Evolutionary conservation across 2,888 invertebrate species (phyloP).

Genomic region (Dynastes tityus): DNA sequence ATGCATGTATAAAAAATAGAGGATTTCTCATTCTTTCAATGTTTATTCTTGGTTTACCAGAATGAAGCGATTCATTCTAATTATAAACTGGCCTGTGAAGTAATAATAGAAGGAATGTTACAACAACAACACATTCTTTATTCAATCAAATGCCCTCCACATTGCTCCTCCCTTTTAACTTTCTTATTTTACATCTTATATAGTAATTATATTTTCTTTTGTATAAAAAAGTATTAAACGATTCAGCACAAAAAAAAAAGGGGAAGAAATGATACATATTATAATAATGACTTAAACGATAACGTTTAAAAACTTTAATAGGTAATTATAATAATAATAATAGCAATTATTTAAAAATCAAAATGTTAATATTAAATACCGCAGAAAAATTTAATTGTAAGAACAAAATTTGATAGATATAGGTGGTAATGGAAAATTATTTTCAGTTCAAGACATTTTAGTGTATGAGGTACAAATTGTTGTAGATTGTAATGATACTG

Average conservation of each 20-base stretch:
- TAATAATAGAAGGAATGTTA: conserved; percentile 55
- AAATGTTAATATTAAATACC: conserved; percentile 16
- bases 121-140: conserved; percentile 46
- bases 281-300: conserved; percentile 19
- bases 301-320: conserved; percentile 23
- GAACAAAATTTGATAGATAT: too few species aligned
- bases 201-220: conserved; percentile 9
- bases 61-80: conserved; percentile 56
- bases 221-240: conserved; percentile 39
- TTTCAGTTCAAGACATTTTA: too few species aligned
- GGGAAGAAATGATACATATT: conserved; percentile 2
- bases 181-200: background rate
- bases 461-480: too few species aligned
- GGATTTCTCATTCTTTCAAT: conserved; percentile 44
- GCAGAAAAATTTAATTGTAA: background rate
- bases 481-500: background rate
- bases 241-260: conserved; percentile 18
- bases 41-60: conserved; percentile 25
- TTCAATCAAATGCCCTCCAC: conserved; percentile 56
- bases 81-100: conserved; percentile 56
- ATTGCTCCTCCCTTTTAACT: background rate
- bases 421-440: too few species aligned
- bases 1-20: conserved; percentile 51
- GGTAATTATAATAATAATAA: conserved; percentile 29
- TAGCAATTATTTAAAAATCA: conserved; percentile 27